Evolutionary conservation across 2,113 vertebrate species (phyloP).

Genomic region (Misgurnus anguillicaudatus): DNA sequence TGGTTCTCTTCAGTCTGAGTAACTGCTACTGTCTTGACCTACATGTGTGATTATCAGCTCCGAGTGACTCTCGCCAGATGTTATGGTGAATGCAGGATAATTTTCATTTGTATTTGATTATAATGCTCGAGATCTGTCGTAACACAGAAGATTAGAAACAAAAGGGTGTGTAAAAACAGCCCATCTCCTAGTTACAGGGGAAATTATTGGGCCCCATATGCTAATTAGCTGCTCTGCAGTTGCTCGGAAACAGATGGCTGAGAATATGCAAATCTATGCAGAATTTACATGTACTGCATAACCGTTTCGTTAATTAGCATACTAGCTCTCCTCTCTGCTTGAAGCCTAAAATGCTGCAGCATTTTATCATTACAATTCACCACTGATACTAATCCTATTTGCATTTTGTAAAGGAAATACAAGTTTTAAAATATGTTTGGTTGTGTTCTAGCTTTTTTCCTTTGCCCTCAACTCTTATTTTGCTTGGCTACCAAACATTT

Average conservation of each 20-base stretch:
- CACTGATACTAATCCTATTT: neutral
- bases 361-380: conserved; percentile 60
- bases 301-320: conserved; percentile 93
- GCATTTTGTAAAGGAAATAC: neutral
- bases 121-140: conserved; percentile 26
- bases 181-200: conserved; percentile 91
- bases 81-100: conserved; percentile 61
- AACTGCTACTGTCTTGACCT: conserved; percentile 32
- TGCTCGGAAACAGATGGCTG: conserved; percentile 97
- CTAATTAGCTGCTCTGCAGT: conserved; percentile 94
- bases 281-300: conserved; percentile 94
- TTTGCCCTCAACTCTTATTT: too few relatives aligned
- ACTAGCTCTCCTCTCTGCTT: conserved; percentile 71
- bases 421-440: neutral
- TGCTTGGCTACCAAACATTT: too few relatives aligned
- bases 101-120: conserved; percentile 1
- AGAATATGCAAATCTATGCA: conserved; percentile 99
- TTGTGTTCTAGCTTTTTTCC: too few relatives aligned
- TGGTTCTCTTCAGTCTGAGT: conserved; percentile 36
- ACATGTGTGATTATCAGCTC: conserved; percentile 35
- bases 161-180: conserved; percentile 40
- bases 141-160: conserved; percentile 14
- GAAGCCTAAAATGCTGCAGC: conserved; percentile 72
- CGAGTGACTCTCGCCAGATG: conserved; percentile 22
- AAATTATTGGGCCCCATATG: conserved; percentile 98